phyloP scores from a whole-genome alignment of 2,888 invertebrate genomes.

The Ophonus ardosiacus region DNA sequence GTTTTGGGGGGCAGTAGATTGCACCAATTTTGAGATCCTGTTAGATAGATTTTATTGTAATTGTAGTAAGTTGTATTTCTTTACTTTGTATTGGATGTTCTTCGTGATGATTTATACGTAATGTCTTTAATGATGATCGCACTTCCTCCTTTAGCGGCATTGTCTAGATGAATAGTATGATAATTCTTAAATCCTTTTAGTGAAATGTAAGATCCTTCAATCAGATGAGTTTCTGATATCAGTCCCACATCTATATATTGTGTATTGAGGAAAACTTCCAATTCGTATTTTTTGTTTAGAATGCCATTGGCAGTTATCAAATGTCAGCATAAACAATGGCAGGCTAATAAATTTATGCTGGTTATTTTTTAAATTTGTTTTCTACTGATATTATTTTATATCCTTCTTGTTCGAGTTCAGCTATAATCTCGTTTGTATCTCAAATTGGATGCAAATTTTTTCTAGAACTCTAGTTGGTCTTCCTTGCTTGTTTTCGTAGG shows the following conservation, averaged over 20 bases:
- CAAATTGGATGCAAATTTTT: too few relatives aligned
- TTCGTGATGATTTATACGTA: not conserved
- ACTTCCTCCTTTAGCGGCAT: not conserved
- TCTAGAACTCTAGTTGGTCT: too few relatives aligned
- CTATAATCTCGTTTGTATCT: too few relatives aligned
- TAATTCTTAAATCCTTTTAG: not conserved
- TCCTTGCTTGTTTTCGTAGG: too few relatives aligned
- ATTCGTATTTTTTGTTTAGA: not conserved
- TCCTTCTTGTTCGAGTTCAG: too few relatives aligned
- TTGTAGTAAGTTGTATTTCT: not conserved
- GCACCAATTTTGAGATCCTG: constrained; percentile 23
- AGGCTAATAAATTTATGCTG: too few relatives aligned
- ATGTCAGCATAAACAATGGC: too few relatives aligned
- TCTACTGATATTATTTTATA: too few relatives aligned
- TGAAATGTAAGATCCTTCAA: not conserved
- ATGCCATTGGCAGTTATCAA: not conserved
- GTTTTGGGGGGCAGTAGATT: too few relatives aligned
- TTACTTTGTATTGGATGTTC: not conserved
- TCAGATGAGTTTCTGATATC: constrained; percentile 8
- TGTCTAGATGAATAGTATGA: not conserved
- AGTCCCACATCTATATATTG: not conserved
- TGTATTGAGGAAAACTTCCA: not conserved
- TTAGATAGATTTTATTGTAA: not conserved
- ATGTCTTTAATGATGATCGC: not conserved
- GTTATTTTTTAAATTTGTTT: too few relatives aligned